phyloP scores from a whole-genome alignment of 2,113 vertebrate genomes.

The Ctenomys sociabilis region DNA sequence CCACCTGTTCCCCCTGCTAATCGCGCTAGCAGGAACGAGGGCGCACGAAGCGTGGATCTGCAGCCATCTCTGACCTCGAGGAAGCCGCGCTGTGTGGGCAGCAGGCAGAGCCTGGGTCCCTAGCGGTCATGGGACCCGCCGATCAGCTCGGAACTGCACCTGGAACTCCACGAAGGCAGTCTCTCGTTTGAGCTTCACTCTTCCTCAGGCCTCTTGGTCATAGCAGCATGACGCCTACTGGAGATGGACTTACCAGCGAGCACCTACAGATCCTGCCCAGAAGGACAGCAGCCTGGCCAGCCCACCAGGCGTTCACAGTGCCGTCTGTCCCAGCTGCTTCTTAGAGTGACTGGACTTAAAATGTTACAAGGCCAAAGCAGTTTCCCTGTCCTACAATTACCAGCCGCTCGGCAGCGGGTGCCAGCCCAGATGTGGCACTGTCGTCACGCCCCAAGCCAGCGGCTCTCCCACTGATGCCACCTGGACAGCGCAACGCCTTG shows the following conservation, averaged over 20 bases:
- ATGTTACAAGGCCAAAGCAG: neutral
- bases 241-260: neutral
- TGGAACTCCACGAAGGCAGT: neutral
- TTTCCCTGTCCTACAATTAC: neutral
- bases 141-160: too few species aligned
- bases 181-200: rapidly evolving
- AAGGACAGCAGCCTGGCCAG: neutral
- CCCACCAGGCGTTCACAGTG: too few species aligned
- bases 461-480: neutral
- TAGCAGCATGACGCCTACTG: too few species aligned
- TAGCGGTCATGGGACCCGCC: rapidly evolving
- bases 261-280: too few species aligned
- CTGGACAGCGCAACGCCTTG: neutral
- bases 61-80: neutral
- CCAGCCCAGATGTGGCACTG: neutral
- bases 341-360: neutral
- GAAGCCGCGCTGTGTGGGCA: neutral
- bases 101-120: neutral
- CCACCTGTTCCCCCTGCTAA: too few species aligned
- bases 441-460: neutral
- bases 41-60: neutral
- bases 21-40: neutral
- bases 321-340: neutral
- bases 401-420: rapidly evolving
- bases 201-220: neutral